phyloP scores from a whole-genome alignment of 2,888 invertebrate genomes.

The Monochamus alternatus region DNA sequence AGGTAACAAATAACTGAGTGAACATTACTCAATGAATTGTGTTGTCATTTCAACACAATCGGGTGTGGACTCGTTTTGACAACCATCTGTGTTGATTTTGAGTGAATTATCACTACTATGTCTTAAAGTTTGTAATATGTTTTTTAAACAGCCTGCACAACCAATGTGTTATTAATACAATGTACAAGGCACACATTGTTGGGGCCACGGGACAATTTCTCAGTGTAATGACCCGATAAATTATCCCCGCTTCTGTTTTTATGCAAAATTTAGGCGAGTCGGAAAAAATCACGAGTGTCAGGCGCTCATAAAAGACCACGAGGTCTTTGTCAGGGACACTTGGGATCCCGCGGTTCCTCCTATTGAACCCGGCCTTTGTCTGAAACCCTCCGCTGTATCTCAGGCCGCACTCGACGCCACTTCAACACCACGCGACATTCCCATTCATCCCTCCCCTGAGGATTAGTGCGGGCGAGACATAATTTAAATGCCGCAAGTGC shows the following conservation, averaged over 20 bases:
- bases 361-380: slow-evolving; percentile 18
- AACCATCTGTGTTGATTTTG: too few species aligned
- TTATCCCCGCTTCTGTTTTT: background rate
- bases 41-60: too few species aligned
- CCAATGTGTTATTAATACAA: too few species aligned
- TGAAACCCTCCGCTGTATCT: slow-evolving; percentile 10
- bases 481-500: slow-evolving; percentile 35
- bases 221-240: background rate
- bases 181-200: too few species aligned
- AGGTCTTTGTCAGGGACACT: slow-evolving; percentile 21
- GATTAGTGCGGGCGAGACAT: slow-evolving; percentile 37
- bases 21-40: too few species aligned
- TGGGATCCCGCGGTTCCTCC: slow-evolving; percentile 13
- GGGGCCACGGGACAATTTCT: too few species aligned
- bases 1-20: too few species aligned
- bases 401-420: slow-evolving; percentile 22
- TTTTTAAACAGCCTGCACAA: too few species aligned
- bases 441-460: slow-evolving; percentile 37
- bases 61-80: too few species aligned
- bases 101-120: too few species aligned
- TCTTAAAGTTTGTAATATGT: too few species aligned
- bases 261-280: background rate
- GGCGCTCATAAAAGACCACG: background rate
- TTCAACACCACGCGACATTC: slow-evolving; percentile 40
- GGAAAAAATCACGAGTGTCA: slow-evolving; percentile 3